A percentile compares a stretch with the other conserved stretches of the same genome.
Evolutionary conservation across 2,113 vertebrate genomes (phyloP).

Genomic region (Polypterus senegalus): DNA sequence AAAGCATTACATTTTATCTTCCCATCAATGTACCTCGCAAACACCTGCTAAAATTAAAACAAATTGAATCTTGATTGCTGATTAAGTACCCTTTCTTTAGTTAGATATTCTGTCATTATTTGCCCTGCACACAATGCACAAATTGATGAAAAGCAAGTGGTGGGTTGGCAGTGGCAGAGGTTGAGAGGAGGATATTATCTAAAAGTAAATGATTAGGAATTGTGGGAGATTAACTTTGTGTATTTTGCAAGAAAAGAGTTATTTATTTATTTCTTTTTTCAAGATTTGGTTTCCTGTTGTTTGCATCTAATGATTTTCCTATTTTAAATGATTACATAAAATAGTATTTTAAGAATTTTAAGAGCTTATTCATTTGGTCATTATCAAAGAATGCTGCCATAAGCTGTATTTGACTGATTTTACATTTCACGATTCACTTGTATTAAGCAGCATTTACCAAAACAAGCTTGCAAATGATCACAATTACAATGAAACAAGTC

Average conservation of each 20-base stretch:
- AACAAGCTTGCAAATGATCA: no score
- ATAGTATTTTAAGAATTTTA: no score
- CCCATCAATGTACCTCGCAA: slow-evolving; percentile 75
- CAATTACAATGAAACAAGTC: no score
- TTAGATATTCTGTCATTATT: slow-evolving; percentile 73
- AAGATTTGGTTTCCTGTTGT: no score
- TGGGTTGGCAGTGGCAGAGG: slow-evolving; percentile 51
- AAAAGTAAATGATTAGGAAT: slow-evolving; percentile 43
- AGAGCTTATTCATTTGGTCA: no score
- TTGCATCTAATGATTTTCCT: no score
- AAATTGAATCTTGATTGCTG: slow-evolving; percentile 90
- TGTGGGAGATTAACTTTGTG: slow-evolving; percentile 52
- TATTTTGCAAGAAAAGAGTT: slow-evolving; percentile 16
- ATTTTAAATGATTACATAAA: no score
- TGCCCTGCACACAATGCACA: slow-evolving; percentile 65
- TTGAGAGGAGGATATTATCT: slow-evolving; percentile 48
- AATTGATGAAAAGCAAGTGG: slow-evolving; percentile 61
- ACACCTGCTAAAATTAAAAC: slow-evolving; percentile 81
- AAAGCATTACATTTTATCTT: slow-evolving; percentile 75
- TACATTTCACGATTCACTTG: no score
- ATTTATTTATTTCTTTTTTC: no score
- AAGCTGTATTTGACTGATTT: no score
- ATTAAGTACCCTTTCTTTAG: slow-evolving; percentile 82
- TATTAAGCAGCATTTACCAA: no score
- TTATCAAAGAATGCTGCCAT: no score